phyloP scores from a whole-genome alignment of 2,888 invertebrate species.

The Tinea semifulvella region DNA sequence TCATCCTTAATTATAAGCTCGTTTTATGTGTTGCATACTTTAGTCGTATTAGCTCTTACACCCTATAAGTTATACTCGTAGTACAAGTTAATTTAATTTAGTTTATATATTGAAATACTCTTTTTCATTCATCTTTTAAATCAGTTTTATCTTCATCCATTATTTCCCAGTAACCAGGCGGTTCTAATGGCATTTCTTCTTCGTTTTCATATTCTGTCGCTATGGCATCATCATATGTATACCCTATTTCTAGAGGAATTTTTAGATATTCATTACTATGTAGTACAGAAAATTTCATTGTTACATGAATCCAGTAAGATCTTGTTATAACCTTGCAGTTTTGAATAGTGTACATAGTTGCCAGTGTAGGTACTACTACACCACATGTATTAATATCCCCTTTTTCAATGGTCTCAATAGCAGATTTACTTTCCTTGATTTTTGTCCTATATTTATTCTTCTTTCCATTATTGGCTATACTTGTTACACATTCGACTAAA shows the following conservation, averaged over 20 bases:
- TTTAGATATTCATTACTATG: conserved; percentile 18
- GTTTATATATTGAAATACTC: conserved; percentile 2
- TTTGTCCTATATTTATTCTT: not conserved
- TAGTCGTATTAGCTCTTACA: no score
- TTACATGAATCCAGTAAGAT: conserved; percentile 21
- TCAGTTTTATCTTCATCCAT: conserved; percentile 11
- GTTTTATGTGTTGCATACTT: no score
- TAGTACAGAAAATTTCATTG: conserved; percentile 20
- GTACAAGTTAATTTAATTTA: no score
- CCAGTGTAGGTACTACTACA: not conserved
- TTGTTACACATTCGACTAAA: conserved; percentile 1
- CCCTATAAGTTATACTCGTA: no score
- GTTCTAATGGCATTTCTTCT: not conserved
- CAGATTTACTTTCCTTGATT: not conserved
- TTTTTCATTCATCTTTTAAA: not conserved
- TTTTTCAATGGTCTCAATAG: not conserved
- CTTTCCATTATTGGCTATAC: conserved; percentile 2
- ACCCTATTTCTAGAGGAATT: conserved; percentile 11
- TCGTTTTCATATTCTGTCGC: not conserved
- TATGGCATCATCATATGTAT: not conserved
- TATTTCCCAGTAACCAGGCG: conserved; percentile 14
- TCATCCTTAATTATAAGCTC: no score
- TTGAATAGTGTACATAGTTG: conserved; percentile 6
- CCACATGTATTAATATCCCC: not conserved
- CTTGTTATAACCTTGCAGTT: conserved; percentile 16